Percentiles rank a stretch among this genome's conserved stretches.
These are phyloP conservation scores for Fragariocoptes setiger DNA, from an alignment of 1,140 invertebrate species.

Conservation along the genomic window DNA sequence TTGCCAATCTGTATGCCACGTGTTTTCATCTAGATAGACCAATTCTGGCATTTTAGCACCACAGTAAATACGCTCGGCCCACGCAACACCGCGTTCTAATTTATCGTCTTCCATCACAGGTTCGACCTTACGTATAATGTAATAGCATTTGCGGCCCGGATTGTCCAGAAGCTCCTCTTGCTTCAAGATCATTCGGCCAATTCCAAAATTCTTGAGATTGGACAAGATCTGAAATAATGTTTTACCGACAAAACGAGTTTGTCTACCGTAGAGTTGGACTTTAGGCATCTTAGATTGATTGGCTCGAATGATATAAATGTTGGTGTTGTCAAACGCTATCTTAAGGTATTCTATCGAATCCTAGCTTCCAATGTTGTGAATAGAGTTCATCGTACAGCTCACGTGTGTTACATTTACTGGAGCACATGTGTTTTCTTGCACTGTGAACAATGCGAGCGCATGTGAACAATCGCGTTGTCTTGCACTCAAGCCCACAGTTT, in stretches of 20 bases:
- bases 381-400: too few relatives aligned
- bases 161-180: slow-evolving; percentile 1
- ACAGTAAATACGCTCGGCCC: slow-evolving; percentile 4
- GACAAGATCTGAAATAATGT: slow-evolving; percentile 7
- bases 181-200: slow-evolving; percentile 6
- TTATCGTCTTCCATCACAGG: slow-evolving; percentile 10
- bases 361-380: too few relatives aligned
- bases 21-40: slow-evolving; percentile 1
- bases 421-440: too few relatives aligned
- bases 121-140: slow-evolving; percentile 8
- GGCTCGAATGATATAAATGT: too few relatives aligned
- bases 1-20: slow-evolving; percentile 6
- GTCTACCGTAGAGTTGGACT: slow-evolving; percentile 1
- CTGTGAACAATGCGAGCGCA: too few relatives aligned
- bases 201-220: slow-evolving; percentile 10
- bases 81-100: slow-evolving; percentile 5
- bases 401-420: too few relatives aligned
- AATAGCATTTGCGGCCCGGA: slow-evolving; percentile 6
- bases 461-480: too few relatives aligned
- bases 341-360: too few relatives aligned
- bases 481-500: too few relatives aligned
- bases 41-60: slow-evolving; percentile 5
- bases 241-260: slow-evolving; percentile 4
- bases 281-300: neutral
- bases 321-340: too few relatives aligned